These are phyloP conservation scores for Geotrupes spiniger DNA, from an alignment of 2,888 invertebrate genomes.

Conservation along the genomic window DNA sequence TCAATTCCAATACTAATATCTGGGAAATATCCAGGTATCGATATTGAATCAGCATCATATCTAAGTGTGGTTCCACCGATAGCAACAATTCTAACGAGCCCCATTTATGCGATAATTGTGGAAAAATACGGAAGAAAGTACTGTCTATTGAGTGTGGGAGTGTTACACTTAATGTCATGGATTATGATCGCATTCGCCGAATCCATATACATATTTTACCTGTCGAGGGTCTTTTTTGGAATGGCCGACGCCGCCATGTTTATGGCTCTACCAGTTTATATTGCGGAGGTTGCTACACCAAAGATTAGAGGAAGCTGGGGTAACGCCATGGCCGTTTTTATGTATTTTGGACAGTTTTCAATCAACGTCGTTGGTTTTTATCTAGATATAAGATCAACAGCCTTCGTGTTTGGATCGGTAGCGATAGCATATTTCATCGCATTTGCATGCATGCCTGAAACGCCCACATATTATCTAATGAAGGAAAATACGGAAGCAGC, in stretches of 20 bases:
- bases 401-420: conserved; percentile 23
- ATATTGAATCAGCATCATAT: conserved; percentile 27
- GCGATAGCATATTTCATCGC: conserved; percentile 32
- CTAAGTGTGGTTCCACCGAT: conserved; percentile 28
- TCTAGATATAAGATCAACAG: conserved; percentile 22
- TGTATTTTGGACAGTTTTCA: conserved; percentile 33
- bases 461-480: conserved; percentile 41
- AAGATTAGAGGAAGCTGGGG: conserved; percentile 40
- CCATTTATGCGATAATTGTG: conserved; percentile 18
- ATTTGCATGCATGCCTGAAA: conserved; percentile 39
- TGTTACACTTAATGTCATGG: conserved; percentile 36
- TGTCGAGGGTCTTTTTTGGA: conserved; percentile 35
- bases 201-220: conserved; percentile 37
- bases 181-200: conserved; percentile 31
- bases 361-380: conserved; percentile 37
- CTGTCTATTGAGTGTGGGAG: conserved; percentile 29
- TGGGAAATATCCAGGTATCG: conserved; percentile 20
- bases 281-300: conserved; percentile 39
- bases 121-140: conserved; percentile 33
- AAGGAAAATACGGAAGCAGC: conserved; percentile 33
- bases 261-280: conserved; percentile 30
- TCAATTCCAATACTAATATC: conserved; percentile 25
- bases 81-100: conserved; percentile 23
- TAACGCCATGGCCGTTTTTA: conserved; percentile 29
- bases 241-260: conserved; percentile 35